Conservation (phyloP, 2,888 invertebrate species). For the Agonum fuliginosum region DNA sequence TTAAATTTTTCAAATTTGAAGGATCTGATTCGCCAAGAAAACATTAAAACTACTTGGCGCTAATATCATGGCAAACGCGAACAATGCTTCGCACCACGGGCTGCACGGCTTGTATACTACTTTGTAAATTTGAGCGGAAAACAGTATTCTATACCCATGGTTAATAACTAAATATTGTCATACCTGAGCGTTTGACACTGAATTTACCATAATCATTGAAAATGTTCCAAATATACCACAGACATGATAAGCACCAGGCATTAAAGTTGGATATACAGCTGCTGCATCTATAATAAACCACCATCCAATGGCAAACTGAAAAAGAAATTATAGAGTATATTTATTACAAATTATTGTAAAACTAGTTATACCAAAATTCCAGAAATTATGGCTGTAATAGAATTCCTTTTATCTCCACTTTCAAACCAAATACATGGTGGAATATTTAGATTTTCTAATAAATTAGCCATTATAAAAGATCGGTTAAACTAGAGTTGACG, state of each 20-base stretch:
- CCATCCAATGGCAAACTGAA: conserved; percentile 96
- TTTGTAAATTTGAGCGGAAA: too few relatives aligned
- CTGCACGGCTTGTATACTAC: too few relatives aligned
- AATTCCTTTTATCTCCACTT: conserved; percentile 89
- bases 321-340: conserved; percentile 62
- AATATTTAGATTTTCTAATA: conserved; percentile 83
- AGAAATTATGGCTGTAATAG: conserved; percentile 88
- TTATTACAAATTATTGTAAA: too few relatives aligned
- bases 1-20: too few relatives aligned
- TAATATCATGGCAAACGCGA: too few relatives aligned
- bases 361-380: conserved; percentile 94
- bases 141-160: too few relatives aligned
- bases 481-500: background rate
- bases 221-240: conserved; percentile 96
- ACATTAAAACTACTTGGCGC: too few relatives aligned
- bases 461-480: conserved; percentile 66
- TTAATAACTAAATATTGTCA: too few relatives aligned
- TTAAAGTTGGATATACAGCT: conserved; percentile 82
- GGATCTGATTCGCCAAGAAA: too few relatives aligned
- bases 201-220: conserved; percentile 97
- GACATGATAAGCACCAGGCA: conserved; percentile 90
- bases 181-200: conserved; percentile 95
- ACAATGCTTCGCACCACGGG: too few relatives aligned
- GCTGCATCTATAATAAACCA: conserved; percentile 98
- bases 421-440: conserved; percentile 90